These are phyloP conservation scores for Liasis olivaceus DNA, from an alignment of 2,797 vertebrate genomes.

Conservation along the genomic window DNA sequence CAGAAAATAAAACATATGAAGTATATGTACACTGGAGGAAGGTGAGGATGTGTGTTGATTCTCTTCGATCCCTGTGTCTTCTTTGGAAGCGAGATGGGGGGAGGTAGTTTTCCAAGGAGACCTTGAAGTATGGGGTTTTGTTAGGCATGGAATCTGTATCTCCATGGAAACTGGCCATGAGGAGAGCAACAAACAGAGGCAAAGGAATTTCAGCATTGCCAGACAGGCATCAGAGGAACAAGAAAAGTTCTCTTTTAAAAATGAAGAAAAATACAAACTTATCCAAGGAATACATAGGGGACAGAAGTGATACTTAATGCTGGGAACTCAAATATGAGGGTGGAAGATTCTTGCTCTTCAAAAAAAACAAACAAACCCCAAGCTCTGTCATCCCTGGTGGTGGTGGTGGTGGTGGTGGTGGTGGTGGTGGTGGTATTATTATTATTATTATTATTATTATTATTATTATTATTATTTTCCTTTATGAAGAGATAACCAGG, in stretches of 20 bases:
- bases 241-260: slow-evolving; percentile 59
- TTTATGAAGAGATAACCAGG: background rate
- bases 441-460: too few species aligned
- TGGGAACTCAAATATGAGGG: background rate
- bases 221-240: slow-evolving; percentile 60
- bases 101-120: slow-evolving; percentile 63
- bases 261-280: slow-evolving; percentile 31
- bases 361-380: background rate
- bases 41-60: background rate
- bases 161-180: slow-evolving; percentile 62
- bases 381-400: background rate
- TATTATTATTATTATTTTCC: background rate
- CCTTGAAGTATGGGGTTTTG: slow-evolving; percentile 66
- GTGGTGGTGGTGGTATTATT: too few species aligned
- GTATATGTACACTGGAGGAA: background rate
- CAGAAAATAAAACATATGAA: background rate
- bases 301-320: background rate
- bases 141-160: slow-evolving; percentile 69
- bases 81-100: slow-evolving; percentile 8
- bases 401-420: too few species aligned
- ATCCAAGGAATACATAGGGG: slow-evolving; percentile 8
- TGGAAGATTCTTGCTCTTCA: slow-evolving; percentile 7
- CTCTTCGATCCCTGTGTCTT: background rate
- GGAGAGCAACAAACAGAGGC: slow-evolving; percentile 70
- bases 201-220: slow-evolving; percentile 64